Conservation (phyloP, 2,888 invertebrate species). For the Apocheima hispidaria region DNA sequence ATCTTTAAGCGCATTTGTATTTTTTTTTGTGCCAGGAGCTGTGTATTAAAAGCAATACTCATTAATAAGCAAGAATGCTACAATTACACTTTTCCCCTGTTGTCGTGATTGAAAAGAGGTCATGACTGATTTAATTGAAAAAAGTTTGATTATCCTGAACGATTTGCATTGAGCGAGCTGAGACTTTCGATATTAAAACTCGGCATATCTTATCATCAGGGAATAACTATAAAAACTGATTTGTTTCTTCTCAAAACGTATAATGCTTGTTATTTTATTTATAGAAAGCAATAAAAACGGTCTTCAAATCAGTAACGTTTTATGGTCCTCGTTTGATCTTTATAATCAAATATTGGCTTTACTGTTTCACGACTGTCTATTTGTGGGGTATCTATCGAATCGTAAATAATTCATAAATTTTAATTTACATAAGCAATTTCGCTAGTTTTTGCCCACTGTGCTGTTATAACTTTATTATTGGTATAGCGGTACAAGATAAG, state of each 20-base stretch:
- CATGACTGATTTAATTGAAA: slow-evolving; percentile 15
- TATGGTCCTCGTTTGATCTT: slow-evolving; percentile 35
- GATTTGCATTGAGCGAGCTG: background rate
- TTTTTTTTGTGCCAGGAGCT: background rate
- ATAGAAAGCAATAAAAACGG: slow-evolving; percentile 50
- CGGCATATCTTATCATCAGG: slow-evolving; percentile 15
- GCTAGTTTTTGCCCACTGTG: slow-evolving; percentile 11
- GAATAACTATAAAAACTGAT: slow-evolving; percentile 25
- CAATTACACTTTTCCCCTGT: background rate
- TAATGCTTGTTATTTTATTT: slow-evolving; percentile 52
- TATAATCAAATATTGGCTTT: slow-evolving; percentile 43
- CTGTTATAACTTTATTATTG: slow-evolving; percentile 21
- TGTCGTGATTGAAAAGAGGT: slow-evolving; percentile 15
- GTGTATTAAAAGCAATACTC: background rate
- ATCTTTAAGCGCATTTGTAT: background rate
- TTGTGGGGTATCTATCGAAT: slow-evolving; percentile 29
- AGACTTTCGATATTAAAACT: slow-evolving; percentile 13
- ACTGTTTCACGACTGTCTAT: slow-evolving; percentile 31
- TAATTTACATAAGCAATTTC: slow-evolving; percentile 27
- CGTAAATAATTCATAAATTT: slow-evolving; percentile 32
- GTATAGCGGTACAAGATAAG: slow-evolving; percentile 6
- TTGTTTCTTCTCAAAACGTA: slow-evolving; percentile 35
- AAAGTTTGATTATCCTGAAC: slow-evolving; percentile 3
- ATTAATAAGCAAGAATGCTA: slow-evolving; percentile 2
- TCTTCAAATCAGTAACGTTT: slow-evolving; percentile 44